Percentiles rank a stretch among this genome's conserved stretches.
Evolutionary conservation across 2,113 vertebrate species (phyloP).

Genomic region (Lipophrys pholis): DNA sequence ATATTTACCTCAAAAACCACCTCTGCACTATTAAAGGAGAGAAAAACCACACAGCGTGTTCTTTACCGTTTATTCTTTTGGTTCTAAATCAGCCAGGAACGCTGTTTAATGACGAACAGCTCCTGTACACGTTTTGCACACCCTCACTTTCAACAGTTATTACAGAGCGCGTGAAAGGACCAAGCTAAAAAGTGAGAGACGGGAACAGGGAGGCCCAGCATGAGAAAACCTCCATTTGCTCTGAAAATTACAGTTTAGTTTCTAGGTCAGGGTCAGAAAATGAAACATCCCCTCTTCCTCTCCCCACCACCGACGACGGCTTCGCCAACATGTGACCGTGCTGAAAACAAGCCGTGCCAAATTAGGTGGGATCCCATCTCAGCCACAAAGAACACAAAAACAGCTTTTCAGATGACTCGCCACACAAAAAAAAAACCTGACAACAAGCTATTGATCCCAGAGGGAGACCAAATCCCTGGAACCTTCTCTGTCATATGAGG

Average conservation of each 20-base stretch:
- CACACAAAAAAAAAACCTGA: constrained; percentile 4
- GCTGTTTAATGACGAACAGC: neutral
- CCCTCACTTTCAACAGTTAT: no score
- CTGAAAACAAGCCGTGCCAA: constrained; percentile 44
- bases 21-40: constrained; percentile 69
- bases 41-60: no score
- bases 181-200: neutral
- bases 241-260: neutral
- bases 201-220: neutral
- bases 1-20: constrained; percentile 78
- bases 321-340: constrained; percentile 55
- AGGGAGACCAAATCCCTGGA: constrained; percentile 13
- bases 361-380: constrained; percentile 44
- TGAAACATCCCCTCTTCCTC: constrained; percentile 20
- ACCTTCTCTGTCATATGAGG: neutral
- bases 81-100: neutral
- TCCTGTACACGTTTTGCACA: no score
- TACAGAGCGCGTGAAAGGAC: neutral
- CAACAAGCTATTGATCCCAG: constrained; percentile 51
- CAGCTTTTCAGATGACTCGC: constrained; percentile 65
- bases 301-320: neutral
- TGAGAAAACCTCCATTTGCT: neutral
- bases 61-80: neutral
- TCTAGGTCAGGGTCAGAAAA: constrained; percentile 4
- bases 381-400: constrained; percentile 46